Conservation (phyloP, 35 echinoderm and acorn worm genomes). For the Strongylocentrotus purpuratus region DNA sequence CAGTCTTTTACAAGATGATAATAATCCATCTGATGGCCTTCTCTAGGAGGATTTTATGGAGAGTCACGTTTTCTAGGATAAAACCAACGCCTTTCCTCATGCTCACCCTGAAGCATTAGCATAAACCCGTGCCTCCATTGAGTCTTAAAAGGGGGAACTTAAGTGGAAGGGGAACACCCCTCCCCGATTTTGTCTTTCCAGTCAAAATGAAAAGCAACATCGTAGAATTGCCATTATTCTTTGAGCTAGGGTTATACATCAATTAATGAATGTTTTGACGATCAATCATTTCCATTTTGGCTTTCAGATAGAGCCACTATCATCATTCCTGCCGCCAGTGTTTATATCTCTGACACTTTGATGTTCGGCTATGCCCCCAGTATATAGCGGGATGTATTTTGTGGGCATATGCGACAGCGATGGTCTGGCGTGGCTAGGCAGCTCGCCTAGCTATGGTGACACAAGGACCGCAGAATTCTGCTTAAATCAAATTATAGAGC, state of each 20-base stretch:
- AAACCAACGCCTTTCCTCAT: background rate
- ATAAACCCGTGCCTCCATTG: background rate
- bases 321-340: background rate
- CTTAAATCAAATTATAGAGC: conserved; percentile 13
- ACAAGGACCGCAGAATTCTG: conserved; percentile 15
- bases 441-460: background rate
- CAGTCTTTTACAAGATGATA: background rate
- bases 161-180: background rate
- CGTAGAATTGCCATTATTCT: background rate
- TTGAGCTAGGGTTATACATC: background rate
- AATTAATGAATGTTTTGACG: background rate
- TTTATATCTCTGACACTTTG: background rate
- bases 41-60: background rate
- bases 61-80: background rate
- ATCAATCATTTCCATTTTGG: background rate
- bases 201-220: background rate
- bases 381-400: background rate
- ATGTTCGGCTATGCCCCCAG: background rate
- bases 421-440: background rate
- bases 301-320: background rate
- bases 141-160: background rate
- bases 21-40: background rate
- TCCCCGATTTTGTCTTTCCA: background rate
- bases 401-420: background rate
- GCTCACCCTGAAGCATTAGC: background rate